Percentiles rank a stretch among this genome's conserved stretches.
phyloP scores from a whole-genome alignment of 1,140 invertebrate genomes.

The Scylla paramamosain region DNA sequence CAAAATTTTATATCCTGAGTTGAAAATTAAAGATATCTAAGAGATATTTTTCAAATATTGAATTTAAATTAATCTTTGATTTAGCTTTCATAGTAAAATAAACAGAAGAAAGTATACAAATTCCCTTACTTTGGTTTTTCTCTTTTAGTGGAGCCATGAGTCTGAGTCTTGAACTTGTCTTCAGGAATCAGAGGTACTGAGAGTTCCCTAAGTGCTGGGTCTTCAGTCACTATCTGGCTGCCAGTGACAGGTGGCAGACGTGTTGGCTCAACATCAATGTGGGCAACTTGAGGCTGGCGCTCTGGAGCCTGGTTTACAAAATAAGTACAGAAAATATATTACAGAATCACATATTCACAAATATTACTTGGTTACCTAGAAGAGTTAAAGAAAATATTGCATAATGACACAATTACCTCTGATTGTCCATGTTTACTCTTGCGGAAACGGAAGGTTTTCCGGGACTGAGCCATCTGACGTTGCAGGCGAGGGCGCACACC shows the following conservation, averaged over 20 bases:
- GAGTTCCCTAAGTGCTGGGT: conserved; percentile 72
- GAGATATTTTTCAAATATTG: too few species aligned
- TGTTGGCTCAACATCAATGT: conserved; percentile 81
- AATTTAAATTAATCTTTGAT: background rate
- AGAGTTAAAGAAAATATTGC: too few species aligned
- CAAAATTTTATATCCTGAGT: too few species aligned
- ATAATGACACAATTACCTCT: conserved; percentile 42
- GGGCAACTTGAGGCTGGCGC: conserved; percentile 78
- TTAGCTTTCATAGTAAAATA: background rate
- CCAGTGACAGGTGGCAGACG: conserved; percentile 80
- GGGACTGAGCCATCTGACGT: conserved; percentile 94
- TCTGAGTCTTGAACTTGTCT: conserved; percentile 68
- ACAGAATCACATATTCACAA: background rate
- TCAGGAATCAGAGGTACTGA: conserved; percentile 78
- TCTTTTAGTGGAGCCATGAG: conserved; percentile 48
- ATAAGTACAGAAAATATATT: background rate
- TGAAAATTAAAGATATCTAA: too few species aligned
- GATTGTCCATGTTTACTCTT: conserved; percentile 83
- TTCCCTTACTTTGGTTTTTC: conserved; percentile 64
- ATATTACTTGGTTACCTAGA: too few species aligned
- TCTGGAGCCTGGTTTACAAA: conserved; percentile 42
- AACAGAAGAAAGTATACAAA: background rate
- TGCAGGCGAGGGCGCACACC: conserved; percentile 88
- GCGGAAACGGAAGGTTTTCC: conserved; percentile 94
- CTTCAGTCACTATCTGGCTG: conserved; percentile 78